phyloP scores from a whole-genome alignment of 1,140 invertebrate species.

The Apocrypta bakeri region DNA sequence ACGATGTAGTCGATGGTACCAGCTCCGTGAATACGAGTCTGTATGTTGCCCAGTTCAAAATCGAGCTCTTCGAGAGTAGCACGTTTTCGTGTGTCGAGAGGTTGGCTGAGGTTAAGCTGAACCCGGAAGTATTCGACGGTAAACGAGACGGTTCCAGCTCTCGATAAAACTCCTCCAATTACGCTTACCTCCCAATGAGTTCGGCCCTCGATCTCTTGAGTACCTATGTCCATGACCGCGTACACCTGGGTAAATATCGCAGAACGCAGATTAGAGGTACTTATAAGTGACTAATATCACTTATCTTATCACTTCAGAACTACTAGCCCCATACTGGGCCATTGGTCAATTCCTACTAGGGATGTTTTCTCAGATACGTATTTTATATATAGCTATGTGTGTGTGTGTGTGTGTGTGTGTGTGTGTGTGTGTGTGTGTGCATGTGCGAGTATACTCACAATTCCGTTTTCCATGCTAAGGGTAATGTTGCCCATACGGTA shows the following conservation, averaged over 20 bases:
- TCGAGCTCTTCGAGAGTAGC: constrained; percentile 83
- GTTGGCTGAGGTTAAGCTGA: constrained; percentile 81
- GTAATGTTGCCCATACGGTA: constrained; percentile 87
- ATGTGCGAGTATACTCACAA: too few relatives aligned
- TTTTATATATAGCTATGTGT: too few relatives aligned
- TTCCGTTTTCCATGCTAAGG: constrained; percentile 82
- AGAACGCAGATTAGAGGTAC: constrained; percentile 5
- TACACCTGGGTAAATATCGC: constrained; percentile 67
- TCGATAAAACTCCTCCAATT: constrained; percentile 79
- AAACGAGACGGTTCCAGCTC: constrained; percentile 83
- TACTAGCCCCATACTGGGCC: too few relatives aligned
- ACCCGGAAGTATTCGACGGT: constrained; percentile 84
- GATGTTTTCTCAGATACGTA: too few relatives aligned
- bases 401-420: too few relatives aligned
- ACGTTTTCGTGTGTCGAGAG: constrained; percentile 83
- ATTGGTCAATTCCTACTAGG: too few relatives aligned
- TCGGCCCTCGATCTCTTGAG: constrained; percentile 83
- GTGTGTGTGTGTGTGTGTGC: too few relatives aligned
- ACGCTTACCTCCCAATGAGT: constrained; percentile 86
- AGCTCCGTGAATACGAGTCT: constrained; percentile 81
- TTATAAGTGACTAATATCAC: too few relatives aligned
- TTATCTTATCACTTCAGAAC: too few relatives aligned
- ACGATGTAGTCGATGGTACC: constrained; percentile 87
- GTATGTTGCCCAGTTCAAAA: constrained; percentile 88
- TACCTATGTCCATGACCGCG: constrained; percentile 83